Evolutionary conservation across 2,888 invertebrate genomes (phyloP).

Genomic region (Selenia dentaria): DNA sequence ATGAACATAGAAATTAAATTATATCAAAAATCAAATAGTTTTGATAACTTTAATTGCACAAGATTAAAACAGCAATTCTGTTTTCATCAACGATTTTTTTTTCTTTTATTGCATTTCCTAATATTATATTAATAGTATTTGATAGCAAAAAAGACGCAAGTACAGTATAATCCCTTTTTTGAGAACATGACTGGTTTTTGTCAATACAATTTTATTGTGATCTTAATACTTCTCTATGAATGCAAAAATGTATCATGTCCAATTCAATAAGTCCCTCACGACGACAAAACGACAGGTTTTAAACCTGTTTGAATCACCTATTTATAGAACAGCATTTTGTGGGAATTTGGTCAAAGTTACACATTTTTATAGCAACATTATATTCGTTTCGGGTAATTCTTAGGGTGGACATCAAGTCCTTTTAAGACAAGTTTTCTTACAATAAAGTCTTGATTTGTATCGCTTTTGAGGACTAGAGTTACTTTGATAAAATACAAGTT

Average conservation of each 20-base stretch:
- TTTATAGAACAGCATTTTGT: constrained; percentile 38
- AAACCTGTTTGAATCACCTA: constrained; percentile 24
- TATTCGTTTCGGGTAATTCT: constrained; percentile 35
- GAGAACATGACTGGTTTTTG: constrained; percentile 7
- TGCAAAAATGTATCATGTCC: constrained; percentile 50
- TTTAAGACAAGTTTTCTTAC: constrained; percentile 45
- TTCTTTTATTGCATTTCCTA: too few species aligned
- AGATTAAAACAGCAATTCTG: too few species aligned
- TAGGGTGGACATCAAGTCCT: constrained; percentile 40
- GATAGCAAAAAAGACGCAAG: too few species aligned
- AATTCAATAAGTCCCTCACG: constrained; percentile 42
- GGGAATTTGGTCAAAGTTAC: constrained; percentile 48
- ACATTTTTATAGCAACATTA: constrained; percentile 55
- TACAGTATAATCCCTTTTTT: too few species aligned
- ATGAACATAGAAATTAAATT: too few species aligned
- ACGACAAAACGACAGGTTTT: constrained; percentile 53
- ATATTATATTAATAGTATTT: too few species aligned
- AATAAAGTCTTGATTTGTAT: constrained; percentile 36
- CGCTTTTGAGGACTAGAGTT: constrained; percentile 5
- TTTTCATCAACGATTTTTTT: too few species aligned
- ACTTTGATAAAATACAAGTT: constrained; percentile 38
- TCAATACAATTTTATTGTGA: constrained; percentile 21
- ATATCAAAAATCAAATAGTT: too few species aligned
- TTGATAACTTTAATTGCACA: too few species aligned
- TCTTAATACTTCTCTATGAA: constrained; percentile 26